Evolutionary conservation across 2,888 invertebrate species (phyloP), one percentile per base, ranked within the genome.

Genomic region (Neoitamus cyanurus): DNA sequence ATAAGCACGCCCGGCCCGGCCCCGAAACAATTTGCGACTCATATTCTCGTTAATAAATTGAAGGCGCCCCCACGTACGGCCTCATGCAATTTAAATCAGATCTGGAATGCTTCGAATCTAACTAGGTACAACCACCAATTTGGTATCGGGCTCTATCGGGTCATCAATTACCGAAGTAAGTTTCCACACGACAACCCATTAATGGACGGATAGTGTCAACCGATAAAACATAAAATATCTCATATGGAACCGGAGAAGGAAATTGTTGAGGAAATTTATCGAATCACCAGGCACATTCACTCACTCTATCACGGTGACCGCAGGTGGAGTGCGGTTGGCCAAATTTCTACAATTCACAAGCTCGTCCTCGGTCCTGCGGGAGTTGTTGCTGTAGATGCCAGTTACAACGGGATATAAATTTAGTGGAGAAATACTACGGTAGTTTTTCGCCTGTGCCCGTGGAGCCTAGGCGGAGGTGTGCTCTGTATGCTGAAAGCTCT

Each of bases 221-320:
- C 83, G 86, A 86, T 86, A 86, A 84, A 83, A 86, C 80, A 86
- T 84, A 84, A 84, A 84, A 84, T 84, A 83, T 86, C 84, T 84
- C 84, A 84, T 84, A 86, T 84, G 83, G 80, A 82, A 84, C 86
- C 84, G 86, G 84, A 82, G 82, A 83, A 83, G 86, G 86, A 86
- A 84, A 84, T 86, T 86, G 86, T 84, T 86, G 83, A 84, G 83
- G 84, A 86, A 86, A 86, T 84, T 86, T 84, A 86, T 84, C 86
- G 84, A 86, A 86, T 84, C 84, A 83, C 58, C 83, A 69, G 78
- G 42, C 83, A 85, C 83, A 73, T 73, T 83, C 69, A 84, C 78
- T 69, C 83, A 84, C 78, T 72, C 48, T 69, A 82, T 77, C 31
- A 83, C 58, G 42, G 58, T 83, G 75, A 83, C 75, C 83, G 58